Evolutionary conservation across 2,888 invertebrate genomes (phyloP).

Genomic region (Amphiduros pacificus): DNA sequence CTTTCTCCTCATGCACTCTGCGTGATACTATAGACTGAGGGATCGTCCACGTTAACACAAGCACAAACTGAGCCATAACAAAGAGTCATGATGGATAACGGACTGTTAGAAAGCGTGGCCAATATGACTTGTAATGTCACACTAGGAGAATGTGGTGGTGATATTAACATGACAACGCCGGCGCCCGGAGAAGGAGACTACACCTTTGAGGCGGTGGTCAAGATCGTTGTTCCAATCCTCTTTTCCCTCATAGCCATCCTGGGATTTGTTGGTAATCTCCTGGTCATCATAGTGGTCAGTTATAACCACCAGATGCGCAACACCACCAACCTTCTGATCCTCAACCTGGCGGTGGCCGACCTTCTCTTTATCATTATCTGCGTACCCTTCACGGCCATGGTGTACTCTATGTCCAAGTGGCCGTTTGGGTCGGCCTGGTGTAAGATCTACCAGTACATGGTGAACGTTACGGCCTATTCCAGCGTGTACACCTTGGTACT

Average conservation of each 20-base stretch:
- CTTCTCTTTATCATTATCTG: constrained; percentile 89
- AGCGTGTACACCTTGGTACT: constrained; percentile 91
- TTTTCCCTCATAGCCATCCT: constrained; percentile 84
- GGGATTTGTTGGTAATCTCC: constrained; percentile 84
- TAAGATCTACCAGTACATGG: constrained; percentile 86
- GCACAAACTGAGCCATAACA: too few species aligned
- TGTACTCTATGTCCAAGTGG: constrained; percentile 85
- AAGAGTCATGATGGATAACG: too few species aligned
- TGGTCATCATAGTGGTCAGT: constrained; percentile 85
- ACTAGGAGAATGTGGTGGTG: too few species aligned
- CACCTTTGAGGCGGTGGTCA: constrained; percentile 29
- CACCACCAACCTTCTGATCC: constrained; percentile 88
- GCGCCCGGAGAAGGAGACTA: too few species aligned
- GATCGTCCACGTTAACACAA: too few species aligned
- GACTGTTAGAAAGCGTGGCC: too few species aligned
- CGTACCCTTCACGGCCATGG: constrained; percentile 90
- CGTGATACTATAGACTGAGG: too few species aligned
- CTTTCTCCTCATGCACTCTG: too few species aligned
- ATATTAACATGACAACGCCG: too few species aligned
- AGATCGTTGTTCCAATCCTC: constrained; percentile 64
- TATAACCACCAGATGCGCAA: constrained; percentile 90
- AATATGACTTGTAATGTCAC: too few species aligned
- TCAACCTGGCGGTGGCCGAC: constrained; percentile 87
- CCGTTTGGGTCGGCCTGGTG: constrained; percentile 90
- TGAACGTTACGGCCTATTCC: constrained; percentile 88